A percentile compares a stretch with the other conserved stretches of the same genome.
phyloP scores from a whole-genome alignment of 1,140 invertebrate genomes.

The Trachymyrmex septentrionalis region DNA sequence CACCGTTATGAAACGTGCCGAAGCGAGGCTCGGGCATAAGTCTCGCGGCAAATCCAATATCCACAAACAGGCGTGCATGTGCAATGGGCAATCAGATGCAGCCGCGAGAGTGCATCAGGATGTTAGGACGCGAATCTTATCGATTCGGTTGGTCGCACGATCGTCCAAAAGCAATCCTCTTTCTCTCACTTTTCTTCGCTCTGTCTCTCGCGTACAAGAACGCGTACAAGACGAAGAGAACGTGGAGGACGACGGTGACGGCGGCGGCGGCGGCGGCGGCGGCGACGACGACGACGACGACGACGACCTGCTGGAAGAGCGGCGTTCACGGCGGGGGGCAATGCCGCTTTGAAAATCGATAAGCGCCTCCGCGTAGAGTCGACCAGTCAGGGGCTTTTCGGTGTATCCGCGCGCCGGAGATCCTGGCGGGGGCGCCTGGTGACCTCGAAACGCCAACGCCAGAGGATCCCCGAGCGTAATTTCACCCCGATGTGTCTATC shows the following conservation, averaged over 20 bases:
- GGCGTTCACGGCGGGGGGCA: too few species aligned
- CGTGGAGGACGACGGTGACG: constrained; percentile 29
- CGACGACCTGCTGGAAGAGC: too few species aligned
- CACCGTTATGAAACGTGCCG: constrained; percentile 37
- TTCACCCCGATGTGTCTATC: constrained; percentile 55
- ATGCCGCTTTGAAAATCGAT: too few species aligned
- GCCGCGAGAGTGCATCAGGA: constrained; percentile 49
- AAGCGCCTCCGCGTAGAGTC: constrained; percentile 74
- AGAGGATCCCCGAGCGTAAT: constrained; percentile 59
- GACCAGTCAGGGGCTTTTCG: constrained; percentile 77
- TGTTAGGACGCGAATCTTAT: constrained; percentile 46
- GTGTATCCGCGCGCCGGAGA: constrained; percentile 73
- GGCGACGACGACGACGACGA: constrained; percentile 27
- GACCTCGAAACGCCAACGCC: constrained; percentile 68
- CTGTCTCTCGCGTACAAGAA: not conserved
- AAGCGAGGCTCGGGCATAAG: constrained; percentile 65
- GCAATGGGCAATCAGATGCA: constrained; percentile 68
- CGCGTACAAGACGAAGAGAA: not conserved
- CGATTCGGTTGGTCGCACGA: constrained; percentile 4
- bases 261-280: constrained; percentile 48
- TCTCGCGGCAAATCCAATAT: constrained; percentile 70
- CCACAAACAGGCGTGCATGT: constrained; percentile 31
- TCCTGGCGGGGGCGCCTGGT: constrained; percentile 70
- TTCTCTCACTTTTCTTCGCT: not conserved
- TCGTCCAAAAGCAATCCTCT: not conserved